Percentiles rank a stretch among this genome's conserved stretches.
Evolutionary conservation across 2,113 vertebrate species (phyloP).

Genomic region (Upupa epops): DNA sequence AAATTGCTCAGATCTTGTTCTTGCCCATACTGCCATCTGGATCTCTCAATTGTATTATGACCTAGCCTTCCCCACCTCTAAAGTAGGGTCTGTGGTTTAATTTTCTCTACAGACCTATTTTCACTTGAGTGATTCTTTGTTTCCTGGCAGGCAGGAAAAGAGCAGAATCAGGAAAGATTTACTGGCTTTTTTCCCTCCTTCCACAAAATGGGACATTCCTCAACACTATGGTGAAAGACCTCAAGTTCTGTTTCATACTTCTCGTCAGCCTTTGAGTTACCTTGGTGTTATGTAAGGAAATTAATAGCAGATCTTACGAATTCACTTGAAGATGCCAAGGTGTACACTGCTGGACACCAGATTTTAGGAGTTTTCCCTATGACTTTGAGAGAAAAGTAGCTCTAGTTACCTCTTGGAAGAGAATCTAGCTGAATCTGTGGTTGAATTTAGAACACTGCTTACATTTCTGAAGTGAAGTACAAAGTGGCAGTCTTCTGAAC

Average conservation of each 20-base stretch:
- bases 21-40: neutral
- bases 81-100: neutral
- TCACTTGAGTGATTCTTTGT: neutral
- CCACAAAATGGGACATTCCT: neutral
- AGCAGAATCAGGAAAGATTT: neutral
- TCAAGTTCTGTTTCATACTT: neutral
- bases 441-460: constrained; percentile 26
- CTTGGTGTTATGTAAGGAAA: neutral
- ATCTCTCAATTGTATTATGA: neutral
- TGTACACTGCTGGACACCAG: neutral
- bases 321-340: neutral
- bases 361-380: neutral
- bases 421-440: neutral
- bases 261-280: neutral
- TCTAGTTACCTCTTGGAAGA: neutral
- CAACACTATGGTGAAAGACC: neutral
- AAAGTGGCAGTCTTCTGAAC: neutral
- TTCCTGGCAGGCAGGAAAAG: neutral
- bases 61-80: neutral
- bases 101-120: neutral
- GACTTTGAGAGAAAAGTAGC: constrained; percentile 6
- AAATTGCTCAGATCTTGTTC: neutral
- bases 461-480: neutral
- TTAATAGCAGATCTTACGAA: neutral
- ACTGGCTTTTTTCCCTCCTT: neutral